phyloP scores from a whole-genome alignment of 2,888 invertebrate genomes.

The Atrina japonica region DNA sequence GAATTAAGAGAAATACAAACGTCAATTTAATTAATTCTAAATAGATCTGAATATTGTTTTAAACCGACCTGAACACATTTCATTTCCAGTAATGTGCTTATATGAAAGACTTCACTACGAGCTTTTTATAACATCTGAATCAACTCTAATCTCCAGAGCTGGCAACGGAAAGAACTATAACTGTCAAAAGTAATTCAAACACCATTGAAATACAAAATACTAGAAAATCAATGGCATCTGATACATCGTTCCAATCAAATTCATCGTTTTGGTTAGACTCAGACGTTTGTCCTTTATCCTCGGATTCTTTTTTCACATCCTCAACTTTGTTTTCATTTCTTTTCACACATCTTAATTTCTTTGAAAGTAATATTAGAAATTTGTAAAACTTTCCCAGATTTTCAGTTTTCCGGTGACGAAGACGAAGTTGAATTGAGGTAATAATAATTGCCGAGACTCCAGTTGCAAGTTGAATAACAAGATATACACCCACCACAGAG shows the following conservation, averaged over 20 bases:
- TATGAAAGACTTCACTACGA: no score
- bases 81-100: no score
- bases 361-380: background rate
- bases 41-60: no score
- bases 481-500: slow-evolving; percentile 19
- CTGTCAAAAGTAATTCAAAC: background rate
- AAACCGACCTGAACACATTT: no score
- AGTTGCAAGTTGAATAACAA: slow-evolving; percentile 9
- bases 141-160: background rate
- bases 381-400: background rate
- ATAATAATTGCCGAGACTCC: background rate
- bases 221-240: slow-evolving; percentile 16
- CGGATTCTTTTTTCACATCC: no score
- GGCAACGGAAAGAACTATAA: background rate
- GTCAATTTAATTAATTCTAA: no score
- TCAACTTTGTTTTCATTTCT: background rate
- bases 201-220: slow-evolving; percentile 35
- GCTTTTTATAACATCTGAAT: no score
- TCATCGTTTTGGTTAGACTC: background rate
- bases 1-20: no score
- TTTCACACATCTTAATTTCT: background rate
- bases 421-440: slow-evolving; percentile 9
- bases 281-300: background rate
- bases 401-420: background rate
- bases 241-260: slow-evolving; percentile 9